Base-by-base conservation (phyloP, 2,888 invertebrate genomes). In the Prosapia bicincta region DNA sequence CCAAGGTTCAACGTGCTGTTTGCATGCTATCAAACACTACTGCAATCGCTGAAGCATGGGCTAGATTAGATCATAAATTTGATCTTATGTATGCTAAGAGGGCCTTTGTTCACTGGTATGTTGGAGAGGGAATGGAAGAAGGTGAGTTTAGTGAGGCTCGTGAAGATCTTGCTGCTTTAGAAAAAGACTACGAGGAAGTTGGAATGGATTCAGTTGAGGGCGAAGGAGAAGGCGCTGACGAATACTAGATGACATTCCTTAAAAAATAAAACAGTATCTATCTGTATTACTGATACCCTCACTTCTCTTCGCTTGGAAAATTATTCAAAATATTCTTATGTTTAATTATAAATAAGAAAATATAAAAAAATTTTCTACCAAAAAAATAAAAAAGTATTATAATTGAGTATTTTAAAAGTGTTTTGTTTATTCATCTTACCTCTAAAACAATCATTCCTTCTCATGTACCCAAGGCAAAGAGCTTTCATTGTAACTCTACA, bases 1-100 rank as follows among this genome's bases (percentile, higher is more conserved):
- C 97, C 80, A 97, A 96, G 88, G 96, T 97, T 32, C 95, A 96
- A 85, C 93, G 98, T 83, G 97, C 97, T 80, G 97, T 98, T 38
- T 98, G 98, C 91, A 98, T 98, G 97, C 89, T 98, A 89, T 96
- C 96, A 84, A 98, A 97, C 89, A 98, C 97, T 80, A 98, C 97
- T 66, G 90, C 90, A 72, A 90, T 90, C 80, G 89, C 89, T n/a
- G 90, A 90, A 82, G 90, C 90, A 15, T 90, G 90, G 90, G 88
- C 88, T 66, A 86, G 90, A 78, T 85, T 91, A 13, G 90, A 90
- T 82, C 89, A 89, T 83, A 91, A 91, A 83, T 90, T 91, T 82
- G 90, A 91, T 82, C 85, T 91, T 79, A 90, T 91, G 89, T 90
- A 90, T 83, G 89, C 90, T 79, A 91, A 91, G 84, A 84, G 90